A percentile compares a stretch with the other conserved stretches of the same genome.
Evolutionary conservation across 2,113 vertebrate species (phyloP).

Genomic region (Istiophorus platypterus): DNA sequence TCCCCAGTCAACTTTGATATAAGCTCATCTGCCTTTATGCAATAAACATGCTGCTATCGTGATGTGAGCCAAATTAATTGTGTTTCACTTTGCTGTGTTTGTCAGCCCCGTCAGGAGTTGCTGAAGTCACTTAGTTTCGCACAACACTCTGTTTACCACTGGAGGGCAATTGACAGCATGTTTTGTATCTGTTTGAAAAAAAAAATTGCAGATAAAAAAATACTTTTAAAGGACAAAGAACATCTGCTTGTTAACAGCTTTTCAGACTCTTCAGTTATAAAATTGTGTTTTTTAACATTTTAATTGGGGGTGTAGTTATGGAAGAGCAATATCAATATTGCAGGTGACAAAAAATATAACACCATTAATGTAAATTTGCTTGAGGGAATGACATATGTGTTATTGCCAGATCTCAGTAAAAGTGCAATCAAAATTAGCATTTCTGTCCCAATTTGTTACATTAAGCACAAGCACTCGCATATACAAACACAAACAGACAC

Average conservation of each 20-base stretch:
- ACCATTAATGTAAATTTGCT: conserved; percentile 9
- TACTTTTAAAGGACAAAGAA: conserved; percentile 8
- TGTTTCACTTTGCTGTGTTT: conserved; percentile 48
- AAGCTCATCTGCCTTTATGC: conserved; percentile 58
- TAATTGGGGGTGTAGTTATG: neutral
- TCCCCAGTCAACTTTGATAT: conserved; percentile 55
- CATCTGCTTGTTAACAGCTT: conserved; percentile 32
- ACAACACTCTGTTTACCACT: conserved; percentile 34
- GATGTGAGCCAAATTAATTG: conserved; percentile 66
- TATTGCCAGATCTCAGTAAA: neutral
- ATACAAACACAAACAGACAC: neutral
- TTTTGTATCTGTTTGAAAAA: conserved; percentile 28
- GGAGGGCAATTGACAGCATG: conserved; percentile 36
- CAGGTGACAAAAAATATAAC: neutral
- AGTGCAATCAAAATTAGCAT: neutral
- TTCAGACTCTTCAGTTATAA: conserved; percentile 8
- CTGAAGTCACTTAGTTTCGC: conserved; percentile 27
- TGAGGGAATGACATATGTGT: conserved; percentile 4
- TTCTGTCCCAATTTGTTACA: neutral
- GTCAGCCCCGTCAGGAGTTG: conserved; percentile 35
- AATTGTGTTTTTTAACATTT: neutral
- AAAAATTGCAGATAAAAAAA: neutral
- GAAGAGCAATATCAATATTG: conserved; percentile 1
- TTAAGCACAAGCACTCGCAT: neutral
- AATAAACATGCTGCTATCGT: conserved; percentile 52